Conservation (phyloP, 2,797 vertebrate species). For the Cirrhinus mrigala region DNA sequence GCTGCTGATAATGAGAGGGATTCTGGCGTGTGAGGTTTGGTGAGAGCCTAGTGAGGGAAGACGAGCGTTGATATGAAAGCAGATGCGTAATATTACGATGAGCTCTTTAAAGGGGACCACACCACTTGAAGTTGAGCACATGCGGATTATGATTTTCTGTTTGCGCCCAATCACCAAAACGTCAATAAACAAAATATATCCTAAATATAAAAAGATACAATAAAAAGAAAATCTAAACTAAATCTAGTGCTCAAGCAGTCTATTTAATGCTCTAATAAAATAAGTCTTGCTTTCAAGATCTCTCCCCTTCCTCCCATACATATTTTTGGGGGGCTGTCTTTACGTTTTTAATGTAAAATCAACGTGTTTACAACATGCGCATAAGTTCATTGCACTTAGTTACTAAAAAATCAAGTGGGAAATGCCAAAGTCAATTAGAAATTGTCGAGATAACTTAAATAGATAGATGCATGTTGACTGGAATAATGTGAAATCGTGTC, state of each 20-base stretch:
- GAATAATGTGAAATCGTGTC: neutral
- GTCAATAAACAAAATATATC: too few species aligned
- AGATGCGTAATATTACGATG: slow-evolving; percentile 69
- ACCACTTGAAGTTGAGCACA: neutral
- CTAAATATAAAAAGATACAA: neutral
- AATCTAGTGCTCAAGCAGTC: too few species aligned
- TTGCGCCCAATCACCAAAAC: neutral
- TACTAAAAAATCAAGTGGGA: neutral
- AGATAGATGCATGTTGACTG: neutral
- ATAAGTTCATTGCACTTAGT: too few species aligned
- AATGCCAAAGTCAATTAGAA: neutral
- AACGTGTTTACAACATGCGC: too few species aligned
- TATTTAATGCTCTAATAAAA: too few species aligned
- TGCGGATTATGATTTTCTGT: neutral
- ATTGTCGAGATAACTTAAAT: neutral
- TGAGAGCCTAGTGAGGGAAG: slow-evolving; percentile 38
- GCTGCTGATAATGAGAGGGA: slow-evolving; percentile 31
- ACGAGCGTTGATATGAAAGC: slow-evolving; percentile 52
- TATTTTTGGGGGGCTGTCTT: neutral
- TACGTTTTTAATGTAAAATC: too few species aligned
- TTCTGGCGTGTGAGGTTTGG: slow-evolving; percentile 50
- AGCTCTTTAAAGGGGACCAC: slow-evolving; percentile 70
- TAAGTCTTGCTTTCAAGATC: neutral
- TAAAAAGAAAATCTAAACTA: too few species aligned
- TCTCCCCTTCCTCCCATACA: neutral